phyloP scores from a whole-genome alignment of 2,888 invertebrate species.

The Metallyticus violacea region DNA sequence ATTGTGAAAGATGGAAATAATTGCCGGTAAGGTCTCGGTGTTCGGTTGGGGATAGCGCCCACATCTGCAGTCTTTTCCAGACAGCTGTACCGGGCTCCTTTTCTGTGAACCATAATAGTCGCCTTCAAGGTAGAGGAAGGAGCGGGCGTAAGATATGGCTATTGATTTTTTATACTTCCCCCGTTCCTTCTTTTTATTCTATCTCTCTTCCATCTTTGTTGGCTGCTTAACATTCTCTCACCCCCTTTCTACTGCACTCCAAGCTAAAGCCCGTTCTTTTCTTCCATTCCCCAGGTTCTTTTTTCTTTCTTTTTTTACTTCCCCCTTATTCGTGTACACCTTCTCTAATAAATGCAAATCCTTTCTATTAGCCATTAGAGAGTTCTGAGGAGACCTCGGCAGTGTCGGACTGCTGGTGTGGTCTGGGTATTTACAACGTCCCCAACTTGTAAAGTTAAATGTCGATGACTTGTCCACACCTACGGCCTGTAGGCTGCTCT shows the following conservation, averaged over 20 bases:
- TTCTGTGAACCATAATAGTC: background rate
- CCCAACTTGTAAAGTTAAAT: too few species aligned
- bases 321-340: background rate
- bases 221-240: conserved; percentile 1
- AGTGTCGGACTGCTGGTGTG: background rate
- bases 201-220: too few species aligned
- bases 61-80: background rate
- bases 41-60: background rate
- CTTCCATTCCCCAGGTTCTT: too few species aligned
- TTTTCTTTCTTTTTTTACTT: background rate
- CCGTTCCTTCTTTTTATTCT: background rate
- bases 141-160: conserved; percentile 15
- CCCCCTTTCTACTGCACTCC: background rate
- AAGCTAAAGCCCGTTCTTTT: background rate
- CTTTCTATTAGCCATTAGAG: conserved; percentile 9
- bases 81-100: background rate
- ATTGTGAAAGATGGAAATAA: too few species aligned
- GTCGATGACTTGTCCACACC: background rate
- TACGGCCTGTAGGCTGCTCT: background rate
- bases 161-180: conserved; percentile 23
- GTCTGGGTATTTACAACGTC: background rate
- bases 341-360: conserved; percentile 30
- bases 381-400: too few species aligned
- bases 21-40: too few species aligned
- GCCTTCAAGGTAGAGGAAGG: background rate